These are phyloP conservation scores for Nomada ruficornis DNA, from an alignment of 2,888 invertebrate species.

Conservation along the genomic window DNA sequence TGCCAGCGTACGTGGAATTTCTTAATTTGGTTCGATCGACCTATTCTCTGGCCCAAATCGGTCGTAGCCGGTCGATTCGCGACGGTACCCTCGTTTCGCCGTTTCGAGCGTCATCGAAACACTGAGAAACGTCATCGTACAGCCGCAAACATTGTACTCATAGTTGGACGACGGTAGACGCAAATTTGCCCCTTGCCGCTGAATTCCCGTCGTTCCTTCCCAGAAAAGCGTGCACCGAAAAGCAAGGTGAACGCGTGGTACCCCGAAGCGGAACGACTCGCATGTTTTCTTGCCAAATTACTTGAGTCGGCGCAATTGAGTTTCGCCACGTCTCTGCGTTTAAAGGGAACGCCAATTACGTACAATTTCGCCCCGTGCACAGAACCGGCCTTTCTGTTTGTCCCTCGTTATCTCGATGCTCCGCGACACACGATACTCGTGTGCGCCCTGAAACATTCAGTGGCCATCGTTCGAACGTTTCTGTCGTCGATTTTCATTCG, in stretches of 20 bases:
- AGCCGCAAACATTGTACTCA: not conserved
- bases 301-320: constrained; percentile 1
- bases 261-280: constrained; percentile 20
- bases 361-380: not conserved
- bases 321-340: not conserved
- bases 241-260: not conserved
- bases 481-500: not conserved
- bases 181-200: not conserved
- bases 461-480: not conserved
- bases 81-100: constrained; percentile 18
- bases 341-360: constrained; percentile 48
- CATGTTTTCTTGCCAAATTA: constrained; percentile 39
- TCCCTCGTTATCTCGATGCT: constrained; percentile 24
- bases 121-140: not conserved
- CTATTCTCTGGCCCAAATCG: constrained; percentile 55
- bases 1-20: constrained; percentile 55
- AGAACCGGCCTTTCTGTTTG: not conserved
- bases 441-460: not conserved
- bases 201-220: constrained; percentile 15
- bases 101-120: constrained; percentile 13
- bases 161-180: not conserved
- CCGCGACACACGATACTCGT: not conserved
- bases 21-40: constrained; percentile 70
- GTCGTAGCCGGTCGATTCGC: constrained; percentile 35
- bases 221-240: constrained; percentile 13